Conservation (phyloP, 2,888 invertebrate species). For the Andrena trimmerana region DNA sequence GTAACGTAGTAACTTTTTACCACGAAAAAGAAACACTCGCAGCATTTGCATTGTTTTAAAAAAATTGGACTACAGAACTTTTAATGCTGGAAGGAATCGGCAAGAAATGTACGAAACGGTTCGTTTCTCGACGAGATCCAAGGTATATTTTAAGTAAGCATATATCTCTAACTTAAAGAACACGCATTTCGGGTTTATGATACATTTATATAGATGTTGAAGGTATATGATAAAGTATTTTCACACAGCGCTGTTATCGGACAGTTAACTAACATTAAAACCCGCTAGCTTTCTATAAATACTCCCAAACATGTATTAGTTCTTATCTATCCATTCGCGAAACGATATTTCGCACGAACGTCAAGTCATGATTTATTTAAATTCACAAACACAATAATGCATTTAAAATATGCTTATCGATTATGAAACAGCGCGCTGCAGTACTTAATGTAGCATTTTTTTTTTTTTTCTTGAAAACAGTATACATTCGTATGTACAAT, state of each 20-base stretch:
- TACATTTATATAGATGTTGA: constrained; percentile 4
- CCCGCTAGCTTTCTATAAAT: not conserved
- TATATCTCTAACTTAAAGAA: constrained; percentile 12
- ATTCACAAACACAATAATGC: constrained; percentile 13
- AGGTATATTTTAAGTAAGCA: constrained; percentile 28
- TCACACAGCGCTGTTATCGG: not conserved
- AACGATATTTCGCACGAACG: not conserved
- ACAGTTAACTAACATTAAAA: constrained; percentile 1
- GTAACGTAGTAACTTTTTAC: constrained; percentile 24
- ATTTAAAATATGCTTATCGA: constrained; percentile 1
- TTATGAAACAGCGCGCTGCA: not conserved
- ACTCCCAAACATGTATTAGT: constrained; percentile 6
- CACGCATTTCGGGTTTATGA: not conserved
- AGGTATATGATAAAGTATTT: constrained; percentile 17
- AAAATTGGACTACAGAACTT: not conserved
- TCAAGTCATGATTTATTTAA: constrained; percentile 2
- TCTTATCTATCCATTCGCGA: constrained; percentile 5
- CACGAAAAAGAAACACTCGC: constrained; percentile 7
- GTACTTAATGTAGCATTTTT: no score
- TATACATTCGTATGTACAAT: no score
- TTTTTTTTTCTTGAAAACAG: not conserved
- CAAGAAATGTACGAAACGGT: not conserved
- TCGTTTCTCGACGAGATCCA: constrained; percentile 7
- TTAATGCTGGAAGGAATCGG: not conserved
- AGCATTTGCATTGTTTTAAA: constrained; percentile 22